Base-by-base conservation (phyloP, 2,797 vertebrate genomes). In the Rallus crepitans region DNA sequence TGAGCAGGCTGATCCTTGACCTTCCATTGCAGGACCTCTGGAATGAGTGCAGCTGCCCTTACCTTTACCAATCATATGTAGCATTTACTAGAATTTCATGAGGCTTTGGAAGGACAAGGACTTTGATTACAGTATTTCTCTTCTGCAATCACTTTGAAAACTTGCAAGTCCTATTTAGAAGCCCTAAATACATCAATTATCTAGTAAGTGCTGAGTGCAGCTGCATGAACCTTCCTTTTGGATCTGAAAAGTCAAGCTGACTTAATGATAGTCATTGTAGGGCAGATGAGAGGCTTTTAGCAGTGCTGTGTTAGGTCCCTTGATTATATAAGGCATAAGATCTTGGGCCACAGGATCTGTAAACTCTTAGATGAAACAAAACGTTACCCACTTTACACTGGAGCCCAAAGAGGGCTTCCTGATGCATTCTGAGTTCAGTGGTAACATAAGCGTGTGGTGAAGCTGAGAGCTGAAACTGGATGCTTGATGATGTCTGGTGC, bases 151-250 rank as follows among this genome's bases (percentile, higher is more conserved):
- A 84, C 73, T 83, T 83, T 0, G 65, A 79, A 91, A 96, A 94
- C 86, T 95, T 94, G n/a, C 45, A 72, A 93, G 92, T 93, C 37
- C 82, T 80, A 52, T 89, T 95, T 93, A 90, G 89, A 93, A 94
- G 80, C 73, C 73, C 73, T 96, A 79, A 97, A 93, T 89, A 84
- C 77, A 69, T 87, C 93, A 88, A 47, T 93, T 95, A 90, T 30
- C 52, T n/a, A 66, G 23, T 75, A 93, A 96, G 93, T 30, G 35
- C 80, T 70, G 66, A 90, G 83, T 93, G 83, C 90, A 96, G 92
- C 94, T 93, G 89, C 47, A 53, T 94, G 69, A 90, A 69, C 87
- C 57, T 92, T 94, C 48, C 60, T 87, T 95, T 82, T 70, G 70
- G 73, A 90, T 95, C 66, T 87, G 23, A 45, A 31, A 91, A 94